These are phyloP conservation scores for Minunthozetes semirufus DNA, from an alignment of 2,888 invertebrate species.

Conservation along the genomic window DNA sequence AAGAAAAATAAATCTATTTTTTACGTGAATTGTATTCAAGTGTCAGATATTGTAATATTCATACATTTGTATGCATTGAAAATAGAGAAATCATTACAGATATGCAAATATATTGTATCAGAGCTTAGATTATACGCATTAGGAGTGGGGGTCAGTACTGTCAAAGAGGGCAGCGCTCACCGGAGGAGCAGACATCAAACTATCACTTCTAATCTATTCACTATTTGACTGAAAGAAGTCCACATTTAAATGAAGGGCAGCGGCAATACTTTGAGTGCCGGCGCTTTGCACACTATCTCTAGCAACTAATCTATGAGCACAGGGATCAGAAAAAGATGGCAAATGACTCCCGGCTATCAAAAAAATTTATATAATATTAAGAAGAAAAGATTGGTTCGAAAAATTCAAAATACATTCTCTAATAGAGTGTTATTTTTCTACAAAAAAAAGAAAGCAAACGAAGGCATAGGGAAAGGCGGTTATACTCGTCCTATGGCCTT, in stretches of 20 bases:
- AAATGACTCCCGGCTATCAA: not conserved
- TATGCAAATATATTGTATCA: not conserved
- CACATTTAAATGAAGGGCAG: slow-evolving; percentile 17
- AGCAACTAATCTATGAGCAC: slow-evolving; percentile 3
- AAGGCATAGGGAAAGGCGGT: not conserved
- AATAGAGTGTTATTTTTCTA: slow-evolving; percentile 10
- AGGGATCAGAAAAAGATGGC: not conserved
- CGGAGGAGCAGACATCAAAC: slow-evolving; percentile 21
- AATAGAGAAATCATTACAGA: slow-evolving; percentile 16
- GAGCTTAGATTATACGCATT: not conserved
- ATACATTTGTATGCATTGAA: slow-evolving; percentile 3
- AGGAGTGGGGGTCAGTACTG: not conserved
- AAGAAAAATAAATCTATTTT: not conserved
- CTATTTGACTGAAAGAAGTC: not conserved
- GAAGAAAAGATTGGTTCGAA: not conserved
- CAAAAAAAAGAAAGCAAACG: not conserved
- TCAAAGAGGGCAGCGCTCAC: not conserved
- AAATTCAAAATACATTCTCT: slow-evolving; percentile 23
- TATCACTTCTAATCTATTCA: slow-evolving; percentile 29
- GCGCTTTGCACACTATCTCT: too few species aligned
- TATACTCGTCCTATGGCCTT: slow-evolving; percentile 18
- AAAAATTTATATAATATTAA: not conserved
- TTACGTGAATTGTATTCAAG: not conserved
- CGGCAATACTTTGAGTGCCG: not conserved
- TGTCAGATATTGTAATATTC: not conserved